phyloP scores from a whole-genome alignment of 2,113 vertebrate genomes.

The Macroglossus sobrinus region DNA sequence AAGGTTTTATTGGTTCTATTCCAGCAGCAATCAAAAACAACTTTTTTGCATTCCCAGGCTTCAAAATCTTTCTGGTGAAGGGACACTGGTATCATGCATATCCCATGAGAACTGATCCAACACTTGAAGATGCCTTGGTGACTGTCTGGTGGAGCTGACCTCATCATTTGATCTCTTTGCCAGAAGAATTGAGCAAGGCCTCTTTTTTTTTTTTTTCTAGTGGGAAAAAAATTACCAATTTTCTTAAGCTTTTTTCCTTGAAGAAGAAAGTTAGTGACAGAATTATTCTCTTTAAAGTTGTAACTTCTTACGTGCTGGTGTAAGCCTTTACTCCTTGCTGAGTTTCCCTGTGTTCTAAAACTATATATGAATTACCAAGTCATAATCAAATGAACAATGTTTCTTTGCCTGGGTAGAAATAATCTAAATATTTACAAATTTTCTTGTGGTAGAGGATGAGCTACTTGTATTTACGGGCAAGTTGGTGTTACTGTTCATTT shows the following conservation, averaged over 20 bases:
- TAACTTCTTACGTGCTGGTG: neutral
- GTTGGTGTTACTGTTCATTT: neutral
- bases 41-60: neutral
- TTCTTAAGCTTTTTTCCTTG: neutral
- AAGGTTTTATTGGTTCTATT: slow-evolving; percentile 7
- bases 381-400: neutral
- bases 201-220: neutral
- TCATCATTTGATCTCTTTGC: neutral
- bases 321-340: neutral
- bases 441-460: neutral
- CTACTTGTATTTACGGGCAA: neutral
- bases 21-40: neutral
- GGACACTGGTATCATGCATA: no score
- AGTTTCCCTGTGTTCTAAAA: neutral
- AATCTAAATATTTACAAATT: neutral
- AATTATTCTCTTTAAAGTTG: neutral
- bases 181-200: neutral
- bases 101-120: neutral
- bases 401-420: neutral
- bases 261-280: neutral
- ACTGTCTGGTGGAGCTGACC: neutral
- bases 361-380: neutral
- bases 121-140: neutral
- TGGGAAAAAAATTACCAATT: neutral
- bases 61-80: neutral